These are phyloP conservation scores for Harpegnathos saltator DNA, from an alignment of 1,140 invertebrate species.

Conservation along the genomic window DNA sequence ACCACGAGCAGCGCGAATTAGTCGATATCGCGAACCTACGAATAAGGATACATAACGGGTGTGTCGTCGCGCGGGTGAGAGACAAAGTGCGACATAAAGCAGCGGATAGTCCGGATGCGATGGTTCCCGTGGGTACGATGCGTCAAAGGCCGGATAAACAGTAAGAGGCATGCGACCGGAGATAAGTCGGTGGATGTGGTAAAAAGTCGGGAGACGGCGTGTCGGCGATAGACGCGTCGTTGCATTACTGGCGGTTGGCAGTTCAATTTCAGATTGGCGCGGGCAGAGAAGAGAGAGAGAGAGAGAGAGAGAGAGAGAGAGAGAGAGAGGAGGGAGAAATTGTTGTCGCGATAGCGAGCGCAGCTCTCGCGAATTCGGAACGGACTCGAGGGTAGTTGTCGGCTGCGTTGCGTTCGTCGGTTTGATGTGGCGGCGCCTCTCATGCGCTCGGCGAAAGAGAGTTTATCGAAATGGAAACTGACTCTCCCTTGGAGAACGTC, in stretches of 20 bases:
- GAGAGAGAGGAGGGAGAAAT: too few species aligned
- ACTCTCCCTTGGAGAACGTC: background rate
- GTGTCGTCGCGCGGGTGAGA: background rate
- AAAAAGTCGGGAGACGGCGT: constrained; percentile 30
- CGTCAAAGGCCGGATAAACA: constrained; percentile 36
- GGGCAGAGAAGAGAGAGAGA: background rate
- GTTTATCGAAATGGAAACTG: constrained; percentile 5
- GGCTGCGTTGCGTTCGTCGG: background rate
- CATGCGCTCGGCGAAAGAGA: background rate
- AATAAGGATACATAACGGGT: background rate
- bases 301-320: too few species aligned
- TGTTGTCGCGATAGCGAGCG: background rate
- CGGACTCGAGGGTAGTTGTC: background rate
- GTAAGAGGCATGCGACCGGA: background rate
- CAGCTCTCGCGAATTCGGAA: constrained; percentile 6
- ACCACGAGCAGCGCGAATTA: too few species aligned
- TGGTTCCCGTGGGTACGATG: constrained; percentile 36
- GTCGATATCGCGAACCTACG: background rate
- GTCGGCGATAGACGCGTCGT: constrained; percentile 25
- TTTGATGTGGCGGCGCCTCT: constrained; percentile 1
- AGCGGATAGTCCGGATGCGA: constrained; percentile 15
- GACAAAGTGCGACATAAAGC: constrained; percentile 16
- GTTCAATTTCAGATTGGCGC: constrained; percentile 49
- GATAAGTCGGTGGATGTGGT: constrained; percentile 33
- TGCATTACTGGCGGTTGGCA: constrained; percentile 36